Evolutionary conservation across 2,888 invertebrate genomes (phyloP), one percentile per base, ranked within the genome.

Genomic region (Ypsolopha scabrella): DNA sequence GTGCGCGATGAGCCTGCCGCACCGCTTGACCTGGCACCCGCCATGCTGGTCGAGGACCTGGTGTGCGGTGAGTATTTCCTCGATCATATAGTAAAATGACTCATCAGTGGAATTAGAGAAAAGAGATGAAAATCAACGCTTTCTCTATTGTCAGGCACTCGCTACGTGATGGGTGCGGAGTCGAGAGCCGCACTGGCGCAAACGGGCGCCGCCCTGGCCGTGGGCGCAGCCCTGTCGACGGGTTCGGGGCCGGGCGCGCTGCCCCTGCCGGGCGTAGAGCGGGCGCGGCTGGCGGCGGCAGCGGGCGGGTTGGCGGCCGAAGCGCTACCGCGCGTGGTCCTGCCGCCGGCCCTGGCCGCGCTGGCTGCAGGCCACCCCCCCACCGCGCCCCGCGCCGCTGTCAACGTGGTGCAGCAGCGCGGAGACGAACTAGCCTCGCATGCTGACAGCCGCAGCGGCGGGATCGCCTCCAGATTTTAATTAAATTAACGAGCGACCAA

Each of bases 361-460:
- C 57, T 53, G 52, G 54, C 51, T 37, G 54, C 55, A 53, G 52
- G 54, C 51, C 39, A 53, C 55, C 47, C 51, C 52, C 63, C 43
- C 56, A 60, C 41, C 60, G 75, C 38, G 54, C 65, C 70, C 71
- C 53, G 53, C 62, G 75, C 85, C 51, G 91, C 92, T 57, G 88
- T 90, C 53, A 93, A 93, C 80, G 82, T 91, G 52, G 89, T 93
- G 53, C 88, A 89, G 63, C 92, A 92, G 78, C 65, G 76, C 33
- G 89, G 80, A 53, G 92, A 93, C 74, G 82, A 78, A 52, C 82
- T 92, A 55, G 80, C 83, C 55, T 91, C 92, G 54, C 91, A 92
- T 74, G 91, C 93, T 6, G 93, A 93, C 73, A 91, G 91, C 61
- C 87, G 93, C 67, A 92, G 92, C 54, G 91, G 90, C 11, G 93